Conservation (phyloP, 1,140 invertebrate genomes). For the Caerostris darwini region DNA sequence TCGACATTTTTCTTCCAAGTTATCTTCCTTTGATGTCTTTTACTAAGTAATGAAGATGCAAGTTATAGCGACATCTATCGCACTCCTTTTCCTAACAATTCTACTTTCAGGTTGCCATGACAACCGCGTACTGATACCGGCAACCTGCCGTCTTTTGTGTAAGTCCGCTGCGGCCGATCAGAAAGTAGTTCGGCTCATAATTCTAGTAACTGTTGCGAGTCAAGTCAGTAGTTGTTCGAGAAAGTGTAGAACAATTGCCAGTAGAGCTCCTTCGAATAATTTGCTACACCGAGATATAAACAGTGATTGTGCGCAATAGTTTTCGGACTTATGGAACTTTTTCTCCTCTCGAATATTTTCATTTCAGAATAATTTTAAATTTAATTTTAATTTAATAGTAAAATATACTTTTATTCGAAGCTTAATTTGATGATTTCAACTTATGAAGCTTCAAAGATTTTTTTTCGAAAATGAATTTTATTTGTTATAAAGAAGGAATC, state of each 20-base stretch:
- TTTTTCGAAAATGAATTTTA: no score
- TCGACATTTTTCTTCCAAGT: conserved; percentile 1
- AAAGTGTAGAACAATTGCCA: not conserved
- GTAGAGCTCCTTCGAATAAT: not conserved
- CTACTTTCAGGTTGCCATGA: not conserved
- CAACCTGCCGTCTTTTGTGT: not conserved
- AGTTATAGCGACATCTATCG: conserved; percentile 35
- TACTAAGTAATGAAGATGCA: conserved; percentile 23
- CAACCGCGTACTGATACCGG: conserved; percentile 1
- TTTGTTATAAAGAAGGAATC: no score
- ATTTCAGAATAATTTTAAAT: no score
- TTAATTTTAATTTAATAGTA: no score
- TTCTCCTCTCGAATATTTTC: not conserved
- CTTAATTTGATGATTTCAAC: no score
- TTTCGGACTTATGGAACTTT: not conserved
- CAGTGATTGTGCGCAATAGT: not conserved
- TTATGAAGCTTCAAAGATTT: no score
- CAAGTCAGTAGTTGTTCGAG: not conserved
- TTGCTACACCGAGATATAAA: not conserved
- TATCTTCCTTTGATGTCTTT: conserved; percentile 11
- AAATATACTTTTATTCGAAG: no score
- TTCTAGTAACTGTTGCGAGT: not conserved
- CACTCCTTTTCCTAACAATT: not conserved
- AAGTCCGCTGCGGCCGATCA: not conserved
- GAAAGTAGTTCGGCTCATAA: not conserved